These are phyloP conservation scores for Drosophila oshimai DNA, from an alignment of 1,140 invertebrate species.

Conservation along the genomic window DNA sequence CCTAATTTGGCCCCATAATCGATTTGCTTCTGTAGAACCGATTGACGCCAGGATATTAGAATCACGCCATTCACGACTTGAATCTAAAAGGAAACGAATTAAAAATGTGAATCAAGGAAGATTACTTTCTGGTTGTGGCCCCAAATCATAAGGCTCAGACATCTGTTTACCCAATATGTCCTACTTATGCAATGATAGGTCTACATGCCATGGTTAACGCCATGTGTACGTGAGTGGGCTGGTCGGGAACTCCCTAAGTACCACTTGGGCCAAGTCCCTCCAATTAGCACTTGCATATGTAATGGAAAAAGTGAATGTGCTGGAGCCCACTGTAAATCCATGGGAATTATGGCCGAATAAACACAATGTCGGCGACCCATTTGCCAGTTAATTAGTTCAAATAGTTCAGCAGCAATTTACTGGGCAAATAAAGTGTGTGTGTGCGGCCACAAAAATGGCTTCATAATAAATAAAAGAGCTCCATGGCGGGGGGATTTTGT, in stretches of 20 bases:
- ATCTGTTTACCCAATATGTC: not conserved
- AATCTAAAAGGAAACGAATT: constrained; percentile 85
- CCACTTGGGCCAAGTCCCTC: not conserved
- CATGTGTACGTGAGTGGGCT: not conserved
- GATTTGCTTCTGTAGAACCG: constrained; percentile 92
- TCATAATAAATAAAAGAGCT: constrained; percentile 33
- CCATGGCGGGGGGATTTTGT: not conserved
- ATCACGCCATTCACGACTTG: constrained; percentile 93
- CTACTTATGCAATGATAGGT: constrained; percentile 9
- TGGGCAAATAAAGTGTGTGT: constrained; percentile 38
- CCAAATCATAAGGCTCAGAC: not conserved
- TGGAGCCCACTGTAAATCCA: constrained; percentile 39
- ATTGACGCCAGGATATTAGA: constrained; percentile 92
- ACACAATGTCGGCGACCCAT: constrained; percentile 39
- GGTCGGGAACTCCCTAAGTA: not conserved
- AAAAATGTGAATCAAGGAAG: not conserved
- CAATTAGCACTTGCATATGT: constrained; percentile 40
- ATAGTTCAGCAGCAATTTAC: constrained; percentile 59
- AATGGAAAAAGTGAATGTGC: constrained; percentile 5
- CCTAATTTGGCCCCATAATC: constrained; percentile 94
- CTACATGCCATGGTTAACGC: not conserved
- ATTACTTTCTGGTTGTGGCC: not conserved
- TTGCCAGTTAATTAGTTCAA: constrained; percentile 71
- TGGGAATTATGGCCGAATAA: constrained; percentile 54
- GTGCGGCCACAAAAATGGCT: constrained; percentile 34